phyloP scores from a whole-genome alignment of 2,113 vertebrate genomes.

The Narcine bancroftii region DNA sequence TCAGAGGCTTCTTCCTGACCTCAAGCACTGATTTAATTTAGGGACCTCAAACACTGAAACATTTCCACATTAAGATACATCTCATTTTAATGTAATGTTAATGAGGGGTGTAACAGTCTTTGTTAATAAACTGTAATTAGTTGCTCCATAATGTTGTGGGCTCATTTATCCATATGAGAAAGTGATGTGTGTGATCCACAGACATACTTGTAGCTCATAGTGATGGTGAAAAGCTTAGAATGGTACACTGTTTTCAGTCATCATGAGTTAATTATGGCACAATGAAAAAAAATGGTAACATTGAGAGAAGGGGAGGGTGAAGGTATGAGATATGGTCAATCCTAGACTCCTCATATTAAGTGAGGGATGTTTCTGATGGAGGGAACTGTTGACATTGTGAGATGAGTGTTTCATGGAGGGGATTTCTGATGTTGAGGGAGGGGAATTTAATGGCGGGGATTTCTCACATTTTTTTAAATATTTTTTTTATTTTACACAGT shows the following conservation, averaged over 20 bases:
- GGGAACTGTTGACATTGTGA: no score
- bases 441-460: no score
- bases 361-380: background rate
- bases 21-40: no score
- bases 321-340: no score
- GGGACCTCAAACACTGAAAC: background rate
- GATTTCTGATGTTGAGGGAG: no score
- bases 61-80: background rate
- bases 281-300: no score
- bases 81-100: background rate
- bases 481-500: no score
- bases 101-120: background rate
- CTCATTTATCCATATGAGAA: background rate
- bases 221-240: background rate
- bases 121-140: background rate
- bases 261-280: background rate
- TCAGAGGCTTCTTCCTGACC: no score
- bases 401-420: no score
- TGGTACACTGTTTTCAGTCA: background rate
- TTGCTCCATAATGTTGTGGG: background rate
- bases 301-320: no score
- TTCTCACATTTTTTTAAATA: no score
- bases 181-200: background rate
- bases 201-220: background rate
- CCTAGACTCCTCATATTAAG: background rate